Evolutionary conservation across 1,140 invertebrate species (phyloP).

Genomic region (Plectrocnemia conspersa): DNA sequence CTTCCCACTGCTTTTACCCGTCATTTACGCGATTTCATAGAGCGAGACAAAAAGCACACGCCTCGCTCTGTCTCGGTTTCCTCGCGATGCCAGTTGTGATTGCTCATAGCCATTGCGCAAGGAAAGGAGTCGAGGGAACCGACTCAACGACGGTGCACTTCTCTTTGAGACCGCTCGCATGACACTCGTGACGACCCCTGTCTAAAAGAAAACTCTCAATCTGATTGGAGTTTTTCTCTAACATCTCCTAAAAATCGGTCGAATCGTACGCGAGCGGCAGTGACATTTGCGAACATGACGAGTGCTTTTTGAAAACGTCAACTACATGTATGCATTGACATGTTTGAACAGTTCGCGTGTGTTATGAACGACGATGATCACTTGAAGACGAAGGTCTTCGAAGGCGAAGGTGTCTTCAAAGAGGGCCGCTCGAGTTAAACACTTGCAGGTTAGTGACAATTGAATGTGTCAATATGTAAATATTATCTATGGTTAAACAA

Average conservation of each 20-base stretch:
- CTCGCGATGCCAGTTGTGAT: slow-evolving; percentile 13
- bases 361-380: neutral
- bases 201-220: no score
- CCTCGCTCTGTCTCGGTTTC: no score
- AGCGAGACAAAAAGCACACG: neutral
- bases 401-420: slow-evolving; percentile 21
- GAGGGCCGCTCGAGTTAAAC: slow-evolving; percentile 25
- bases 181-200: slow-evolving; percentile 15
- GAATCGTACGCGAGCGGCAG: no score
- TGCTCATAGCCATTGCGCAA: slow-evolving; percentile 22
- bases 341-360: neutral
- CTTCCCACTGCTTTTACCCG: neutral
- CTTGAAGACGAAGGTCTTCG: slow-evolving; percentile 6
- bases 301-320: no score
- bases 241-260: no score
- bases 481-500: no score
- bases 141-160: slow-evolving; percentile 5
- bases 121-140: slow-evolving; percentile 18
- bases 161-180: slow-evolving; percentile 10
- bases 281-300: no score
- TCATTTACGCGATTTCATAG: neutral
- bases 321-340: no score
- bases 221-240: no score
- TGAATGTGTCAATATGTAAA: slow-evolving; percentile 25
- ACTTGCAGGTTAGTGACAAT: slow-evolving; percentile 29